Percentiles rank a stretch among this genome's conserved stretches.
Conservation (phyloP, 1,140 invertebrate genomes). For the Drosophila parvula region DNA sequence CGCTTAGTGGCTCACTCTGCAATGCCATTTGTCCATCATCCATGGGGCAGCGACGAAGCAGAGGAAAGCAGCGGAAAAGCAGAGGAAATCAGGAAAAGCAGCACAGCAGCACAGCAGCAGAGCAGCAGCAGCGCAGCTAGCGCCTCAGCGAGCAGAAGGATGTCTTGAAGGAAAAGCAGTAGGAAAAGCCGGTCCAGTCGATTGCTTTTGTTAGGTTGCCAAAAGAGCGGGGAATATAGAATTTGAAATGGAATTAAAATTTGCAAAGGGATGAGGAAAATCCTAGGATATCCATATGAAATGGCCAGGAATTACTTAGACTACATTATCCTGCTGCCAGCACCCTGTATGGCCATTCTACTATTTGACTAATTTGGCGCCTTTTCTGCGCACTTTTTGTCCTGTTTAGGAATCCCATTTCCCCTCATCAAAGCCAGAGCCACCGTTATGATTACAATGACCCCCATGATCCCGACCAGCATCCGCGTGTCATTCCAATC, state of each 20-base stretch:
- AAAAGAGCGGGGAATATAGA: conserved; percentile 22
- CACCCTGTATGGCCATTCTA: conserved; percentile 58
- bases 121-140: conserved; percentile 15
- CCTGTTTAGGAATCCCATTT: conserved; percentile 13
- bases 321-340: conserved; percentile 28
- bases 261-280: not conserved
- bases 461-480: conserved; percentile 73
- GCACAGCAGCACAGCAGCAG: conserved; percentile 12
- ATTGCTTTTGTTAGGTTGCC: conserved; percentile 67
- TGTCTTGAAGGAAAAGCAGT: not conserved
- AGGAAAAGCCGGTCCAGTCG: conserved; percentile 30
- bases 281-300: conserved; percentile 3
- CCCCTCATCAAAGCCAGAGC: not conserved
- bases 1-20: conserved; percentile 64
- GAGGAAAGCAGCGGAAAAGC: not conserved
- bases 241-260: not conserved
- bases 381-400: conserved; percentile 48
- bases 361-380: conserved; percentile 68
- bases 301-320: conserved; percentile 12
- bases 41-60: not conserved
- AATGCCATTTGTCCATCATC: conserved; percentile 60
- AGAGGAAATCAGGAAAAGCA: conserved; percentile 19
- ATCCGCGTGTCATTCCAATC: conserved; percentile 24
- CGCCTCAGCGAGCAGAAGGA: not conserved
- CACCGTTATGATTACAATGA: conserved; percentile 76